These are phyloP conservation scores for Anser brachyrhynchus DNA, from an alignment of 2,113 vertebrate genomes.

Conservation along the genomic window DNA sequence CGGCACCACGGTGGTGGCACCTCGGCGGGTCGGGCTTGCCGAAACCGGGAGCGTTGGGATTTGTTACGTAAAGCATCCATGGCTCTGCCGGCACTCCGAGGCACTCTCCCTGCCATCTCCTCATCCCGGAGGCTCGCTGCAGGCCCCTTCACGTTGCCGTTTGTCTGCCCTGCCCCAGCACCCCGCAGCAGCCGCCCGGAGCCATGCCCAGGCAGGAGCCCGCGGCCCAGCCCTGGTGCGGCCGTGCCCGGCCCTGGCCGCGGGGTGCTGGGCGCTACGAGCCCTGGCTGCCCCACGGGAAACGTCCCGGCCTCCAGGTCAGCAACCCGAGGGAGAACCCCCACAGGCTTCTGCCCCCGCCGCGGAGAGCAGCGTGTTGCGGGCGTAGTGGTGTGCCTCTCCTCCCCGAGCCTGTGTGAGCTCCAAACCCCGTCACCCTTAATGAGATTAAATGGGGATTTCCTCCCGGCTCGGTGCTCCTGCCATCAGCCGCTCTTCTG, in stretches of 20 bases:
- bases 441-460: conserved; percentile 31
- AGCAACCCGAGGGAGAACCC: neutral
- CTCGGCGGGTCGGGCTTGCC: accelerated
- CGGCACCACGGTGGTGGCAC: neutral
- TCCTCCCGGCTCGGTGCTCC: neutral
- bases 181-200: neutral
- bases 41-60: neutral
- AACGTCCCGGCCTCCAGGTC: neutral
- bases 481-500: neutral
- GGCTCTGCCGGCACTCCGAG: too few species aligned
- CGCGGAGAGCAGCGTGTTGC: neutral
- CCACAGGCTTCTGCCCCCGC: neutral
- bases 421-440: neutral
- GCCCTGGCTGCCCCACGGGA: neutral
- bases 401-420: neutral
- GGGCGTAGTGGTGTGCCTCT: neutral
- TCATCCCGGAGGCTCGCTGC: accelerated
- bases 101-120: neutral
- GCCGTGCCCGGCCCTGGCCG: neutral
- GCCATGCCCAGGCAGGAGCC: neutral
- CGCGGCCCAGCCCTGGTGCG: neutral
- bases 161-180: neutral
- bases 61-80: neutral
- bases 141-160: accelerated
- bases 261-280: neutral